phyloP scores from a whole-genome alignment of 2,888 invertebrate genomes.

The Dynastes hyllus region DNA sequence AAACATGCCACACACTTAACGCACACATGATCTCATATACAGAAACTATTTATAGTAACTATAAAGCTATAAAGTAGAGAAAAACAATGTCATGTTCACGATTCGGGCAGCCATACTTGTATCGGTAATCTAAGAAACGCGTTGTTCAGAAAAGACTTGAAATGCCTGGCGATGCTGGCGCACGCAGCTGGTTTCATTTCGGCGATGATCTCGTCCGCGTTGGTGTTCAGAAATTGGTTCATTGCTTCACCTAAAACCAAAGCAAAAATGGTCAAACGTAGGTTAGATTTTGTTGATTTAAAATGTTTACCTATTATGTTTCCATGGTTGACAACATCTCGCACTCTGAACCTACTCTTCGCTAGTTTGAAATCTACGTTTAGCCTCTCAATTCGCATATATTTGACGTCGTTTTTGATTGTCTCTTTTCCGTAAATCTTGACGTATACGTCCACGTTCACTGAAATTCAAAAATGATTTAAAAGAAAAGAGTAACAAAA shows the following conservation, averaged over 20 bases:
- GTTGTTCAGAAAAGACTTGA: slow-evolving; percentile 81
- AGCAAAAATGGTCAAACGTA: no score
- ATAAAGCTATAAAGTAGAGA: background rate
- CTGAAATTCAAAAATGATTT: slow-evolving; percentile 70
- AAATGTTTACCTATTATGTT: slow-evolving; percentile 78
- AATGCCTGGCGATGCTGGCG: slow-evolving; percentile 81
- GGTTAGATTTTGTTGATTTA: no score
- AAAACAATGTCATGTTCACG: slow-evolving; percentile 53
- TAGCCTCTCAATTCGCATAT: slow-evolving; percentile 81
- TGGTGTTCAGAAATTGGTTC: slow-evolving; percentile 88
- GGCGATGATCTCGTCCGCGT: slow-evolving; percentile 85
- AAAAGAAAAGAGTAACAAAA: background rate
- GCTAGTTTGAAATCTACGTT: slow-evolving; percentile 82
- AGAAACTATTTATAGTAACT: slow-evolving; percentile 12
- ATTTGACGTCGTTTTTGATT: slow-evolving; percentile 75
- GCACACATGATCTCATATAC: background rate
- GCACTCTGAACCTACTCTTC: slow-evolving; percentile 81
- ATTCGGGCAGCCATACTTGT: slow-evolving; percentile 78
- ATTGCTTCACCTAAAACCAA: slow-evolving; percentile 80
- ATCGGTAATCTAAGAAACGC: slow-evolving; percentile 83
- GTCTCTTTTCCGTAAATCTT: slow-evolving; percentile 82
- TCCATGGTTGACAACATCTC: slow-evolving; percentile 83
- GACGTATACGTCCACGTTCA: slow-evolving; percentile 81
- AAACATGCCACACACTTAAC: background rate
- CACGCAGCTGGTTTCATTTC: slow-evolving; percentile 88